Conservation (phyloP, 2,888 invertebrate genomes). For the Nomada fabriciana region DNA sequence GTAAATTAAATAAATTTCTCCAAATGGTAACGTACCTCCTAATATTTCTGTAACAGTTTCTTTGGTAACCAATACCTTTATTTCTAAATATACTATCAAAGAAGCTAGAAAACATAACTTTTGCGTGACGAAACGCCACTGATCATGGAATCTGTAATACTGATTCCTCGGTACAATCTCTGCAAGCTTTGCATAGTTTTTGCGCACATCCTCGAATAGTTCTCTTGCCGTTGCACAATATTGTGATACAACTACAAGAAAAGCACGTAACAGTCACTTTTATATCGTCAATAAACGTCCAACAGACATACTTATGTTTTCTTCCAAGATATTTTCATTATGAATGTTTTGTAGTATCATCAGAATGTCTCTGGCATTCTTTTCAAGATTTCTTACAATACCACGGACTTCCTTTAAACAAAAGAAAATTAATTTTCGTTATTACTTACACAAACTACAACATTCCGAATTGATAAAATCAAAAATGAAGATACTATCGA, state of each 20-base stretch:
- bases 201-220: conserved; percentile 88
- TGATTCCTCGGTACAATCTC: conserved; percentile 90
- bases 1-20: conserved; percentile 10
- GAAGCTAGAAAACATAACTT: conserved; percentile 91
- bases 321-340: conserved; percentile 87
- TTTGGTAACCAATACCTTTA: conserved; percentile 90
- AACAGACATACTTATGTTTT: conserved; percentile 86
- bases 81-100: conserved; percentile 92
- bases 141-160: conserved; percentile 95
- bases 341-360: conserved; percentile 94
- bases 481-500: neutral
- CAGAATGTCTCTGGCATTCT: conserved; percentile 91
- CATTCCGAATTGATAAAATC: neutral
- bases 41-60: conserved; percentile 91
- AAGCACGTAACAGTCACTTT: conserved; percentile 12
- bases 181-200: conserved; percentile 88
- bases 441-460: neutral
- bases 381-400: conserved; percentile 91
- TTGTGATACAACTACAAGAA: conserved; percentile 85
- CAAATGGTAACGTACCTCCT: conserved; percentile 87
- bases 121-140: conserved; percentile 94
- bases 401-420: conserved; percentile 88
- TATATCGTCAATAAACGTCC: neutral
- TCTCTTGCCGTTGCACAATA: conserved; percentile 89
- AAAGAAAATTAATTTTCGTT: conserved; percentile 48